Evolutionary conservation across 2,888 invertebrate species (phyloP), one percentile per base, ranked within the genome.

Genomic region (Limnephilus auricula): DNA sequence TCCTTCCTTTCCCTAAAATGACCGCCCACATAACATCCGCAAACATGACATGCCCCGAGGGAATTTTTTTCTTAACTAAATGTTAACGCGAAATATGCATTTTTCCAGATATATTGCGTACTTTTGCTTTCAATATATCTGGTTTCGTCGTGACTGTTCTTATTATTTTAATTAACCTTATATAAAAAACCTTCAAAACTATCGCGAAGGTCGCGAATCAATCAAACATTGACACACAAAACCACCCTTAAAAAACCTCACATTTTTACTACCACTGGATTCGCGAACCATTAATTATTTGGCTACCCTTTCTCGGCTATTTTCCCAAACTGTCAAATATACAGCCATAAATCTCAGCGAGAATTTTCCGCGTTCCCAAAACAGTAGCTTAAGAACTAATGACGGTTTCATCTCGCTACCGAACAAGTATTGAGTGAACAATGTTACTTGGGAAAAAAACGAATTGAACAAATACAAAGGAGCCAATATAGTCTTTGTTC

Each of bases 241-340:
- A 9, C 65, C 25, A 65, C n/a, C 25, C 1, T n/a, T 9, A 25
- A 65, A 65, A 65, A 65, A 9, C 9, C 65, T 9, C 31, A 86
- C 31, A 30, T n/a, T 50, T 86, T 50, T 30, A 31, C 50, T 31
- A 50, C 0, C 18, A 12, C 65, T 82, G 82, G 25, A 34, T 82
- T 25, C 32, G 45, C 30, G 45, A 30, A 50, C n/a, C 45, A 86
- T 86, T 86, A 86, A 86, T 86, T 34, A 82, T 82, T 82, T 82
- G 37, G 82, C 34, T 82, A 34, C 82, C 82, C 82, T 37, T 82
- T 82, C 82, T 37, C 31, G 34, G 82, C 25, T 82, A 37, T 65
- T n/a, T 25, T 34, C 86, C 86, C 40, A 50, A 88, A 88, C 87
- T 88, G 87, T 88, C 87, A 88, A 88, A 88, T 88, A 88, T 78